Evolutionary conservation across 1,140 invertebrate species (phyloP).

Genomic region (Drosophila nasuta): DNA sequence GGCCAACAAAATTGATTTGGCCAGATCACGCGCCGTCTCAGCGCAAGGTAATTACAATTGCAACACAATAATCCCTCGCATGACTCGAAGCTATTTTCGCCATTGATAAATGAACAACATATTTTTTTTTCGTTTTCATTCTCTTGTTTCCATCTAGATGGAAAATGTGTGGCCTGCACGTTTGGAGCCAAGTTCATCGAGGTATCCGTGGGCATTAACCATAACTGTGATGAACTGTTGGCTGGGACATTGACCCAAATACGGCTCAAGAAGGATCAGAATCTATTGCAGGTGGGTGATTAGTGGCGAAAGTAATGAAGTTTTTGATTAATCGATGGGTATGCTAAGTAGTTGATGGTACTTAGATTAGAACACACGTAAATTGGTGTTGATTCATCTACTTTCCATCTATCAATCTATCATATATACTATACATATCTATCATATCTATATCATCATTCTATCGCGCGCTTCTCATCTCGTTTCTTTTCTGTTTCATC

Average conservation of each 20-base stretch:
- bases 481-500: conserved; percentile 20
- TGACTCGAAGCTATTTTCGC: conserved; percentile 28
- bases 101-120: background rate
- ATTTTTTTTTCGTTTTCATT: background rate
- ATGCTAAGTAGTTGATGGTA: conserved; percentile 32
- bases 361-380: conserved; percentile 48
- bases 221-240: conserved; percentile 94
- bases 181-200: conserved; percentile 95
- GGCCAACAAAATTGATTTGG: conserved; percentile 98
- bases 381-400: conserved; percentile 41
- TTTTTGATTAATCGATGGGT: background rate
- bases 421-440: conserved; percentile 6
- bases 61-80: conserved; percentile 18
- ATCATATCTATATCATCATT: conserved; percentile 6
- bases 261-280: conserved; percentile 89
- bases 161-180: conserved; percentile 93
- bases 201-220: conserved; percentile 95
- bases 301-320: background rate
- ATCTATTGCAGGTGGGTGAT: conserved; percentile 86
- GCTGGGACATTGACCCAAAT: conserved; percentile 94
- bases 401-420: background rate
- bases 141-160: conserved; percentile 87
- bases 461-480: conserved; percentile 19
- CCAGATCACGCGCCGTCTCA: conserved; percentile 94
- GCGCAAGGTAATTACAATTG: conserved; percentile 90